Evolutionary conservation across 2,797 vertebrate species (phyloP), one percentile per base, ranked within the genome.

Genomic region (Falco novaeseelandiae): DNA sequence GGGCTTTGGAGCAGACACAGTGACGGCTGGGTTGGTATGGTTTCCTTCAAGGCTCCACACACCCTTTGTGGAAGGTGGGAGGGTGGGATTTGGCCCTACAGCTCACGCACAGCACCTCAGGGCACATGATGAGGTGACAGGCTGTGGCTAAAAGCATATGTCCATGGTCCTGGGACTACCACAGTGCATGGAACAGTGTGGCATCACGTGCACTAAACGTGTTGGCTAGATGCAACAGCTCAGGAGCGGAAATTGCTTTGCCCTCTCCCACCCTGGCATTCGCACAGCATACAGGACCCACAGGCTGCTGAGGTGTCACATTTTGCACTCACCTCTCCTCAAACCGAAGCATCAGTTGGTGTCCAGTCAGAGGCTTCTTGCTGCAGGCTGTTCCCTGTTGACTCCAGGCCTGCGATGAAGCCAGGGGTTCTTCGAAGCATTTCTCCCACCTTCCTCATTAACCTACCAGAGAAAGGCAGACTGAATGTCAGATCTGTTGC

Each of bases 141-240:
- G 57, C 32, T 67, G 34, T 51, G 44, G 58, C 22, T 52, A 40
- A 67, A 83, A 69, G 38, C 25, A 17, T 16, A 49, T 9, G 49
- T 11, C 26, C 3, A 1, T 8, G 6, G 18, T 59, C 25, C 21
- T 22, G 38, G 54, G 44, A 17, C 65, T 69, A 51, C 34, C 73
- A 42, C 22, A 67, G 58, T 0, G 2, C 5, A 3, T 6, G 49
- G n/a, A 84, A 27, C 32, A 38, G 42, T 0, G 0, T 3, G 4
- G 48, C 32, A 59, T 44, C 58, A 16, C 0, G 1, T 25, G 30
- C 8, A 21, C 48, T 71, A 36, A 61, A 42, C 20, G 16, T 1
- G 0, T 1, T 51, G 55, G 27, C 22, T 42, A 55, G 52, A 32
- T 12, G 38, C 30, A 44, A 27, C 1, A 6, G 51, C 29, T 34